phyloP scores from a whole-genome alignment of 2,797 vertebrate species.

The Notamacropus eugenii region DNA sequence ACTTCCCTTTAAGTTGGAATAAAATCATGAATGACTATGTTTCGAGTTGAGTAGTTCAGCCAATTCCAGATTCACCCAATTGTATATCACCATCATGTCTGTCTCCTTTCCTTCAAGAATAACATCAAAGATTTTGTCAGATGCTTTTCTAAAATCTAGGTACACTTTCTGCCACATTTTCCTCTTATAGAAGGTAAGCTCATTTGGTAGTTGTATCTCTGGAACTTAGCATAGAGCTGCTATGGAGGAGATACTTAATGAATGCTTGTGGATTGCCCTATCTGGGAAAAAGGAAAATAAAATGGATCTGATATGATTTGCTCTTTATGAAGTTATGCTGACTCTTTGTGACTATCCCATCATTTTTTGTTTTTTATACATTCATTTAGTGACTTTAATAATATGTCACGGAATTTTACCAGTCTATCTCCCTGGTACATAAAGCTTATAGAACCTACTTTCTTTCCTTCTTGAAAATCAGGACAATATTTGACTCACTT shows the following conservation, averaged over 20 bases:
- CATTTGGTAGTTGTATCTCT: not conserved
- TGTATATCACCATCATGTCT: not conserved
- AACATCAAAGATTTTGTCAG: not conserved
- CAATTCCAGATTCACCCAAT: not conserved
- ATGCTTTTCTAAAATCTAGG: not conserved
- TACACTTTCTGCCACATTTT: not conserved
- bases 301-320: not conserved
- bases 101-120: not conserved
- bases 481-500: not conserved
- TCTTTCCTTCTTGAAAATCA: not conserved
- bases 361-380: too few relatives aligned
- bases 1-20: not conserved
- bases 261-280: not conserved
- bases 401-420: not conserved
- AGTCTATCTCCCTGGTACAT: not conserved
- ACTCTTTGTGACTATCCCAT: not conserved
- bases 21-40: not conserved
- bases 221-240: not conserved
- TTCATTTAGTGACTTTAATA: not conserved
- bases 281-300: not conserved
- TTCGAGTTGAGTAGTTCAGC: not conserved
- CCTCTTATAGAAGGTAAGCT: not conserved
- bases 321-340: not conserved
- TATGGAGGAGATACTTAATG: not conserved
- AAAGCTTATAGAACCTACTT: not conserved